Base-by-base conservation (phyloP, 1,140 invertebrate species). In the Callitettix versicolor region DNA sequence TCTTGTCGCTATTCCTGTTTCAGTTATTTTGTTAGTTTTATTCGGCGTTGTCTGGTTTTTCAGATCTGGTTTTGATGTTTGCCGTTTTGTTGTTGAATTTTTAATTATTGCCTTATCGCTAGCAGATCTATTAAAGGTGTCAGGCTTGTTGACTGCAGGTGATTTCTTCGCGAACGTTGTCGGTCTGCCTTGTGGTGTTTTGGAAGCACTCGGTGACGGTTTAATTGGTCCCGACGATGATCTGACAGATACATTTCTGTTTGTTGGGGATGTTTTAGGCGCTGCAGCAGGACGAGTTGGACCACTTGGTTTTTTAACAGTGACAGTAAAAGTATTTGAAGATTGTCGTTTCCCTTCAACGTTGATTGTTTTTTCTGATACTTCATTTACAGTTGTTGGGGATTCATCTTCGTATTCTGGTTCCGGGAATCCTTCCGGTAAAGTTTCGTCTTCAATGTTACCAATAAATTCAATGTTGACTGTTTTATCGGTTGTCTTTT, bases 361-460 rank as follows among this genome's bases (percentile, higher is more conserved):
- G n/a, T 26, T 15, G 15, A 48, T 46, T 47, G 42, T 55, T 46
- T 30, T 38, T 22, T 46, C 42, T 5, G 53, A 26, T 38, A 30
- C 21, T 17, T 57, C 22, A 17, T 43, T 6, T 34, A 24, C 47
- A 46, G 36, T 22, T 18, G 44, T 41, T 9, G 46, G 40, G 17
- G 33, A 26, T 18, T 54, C 46, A 46, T 49, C 58, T 40, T 55
- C 44, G 17, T 64, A 56, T 34, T 63, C 57, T 12, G 58, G 42
- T 9, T 65, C 66, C 20, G 55, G 60, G 57, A 66, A 67, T 43
- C 60, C 58, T 20, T 65, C 63, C 6, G 66, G 66, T 15, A 62
- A 65, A n/a, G 58, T 21, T 57, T 64, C 64, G 47, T 66, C 57
- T 44, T 64, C 63, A 18, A 67, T 40, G 47, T 62, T 30, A 30